Base-by-base conservation (phyloP, 2,888 invertebrate genomes). In the Lathronympha strigana region DNA sequence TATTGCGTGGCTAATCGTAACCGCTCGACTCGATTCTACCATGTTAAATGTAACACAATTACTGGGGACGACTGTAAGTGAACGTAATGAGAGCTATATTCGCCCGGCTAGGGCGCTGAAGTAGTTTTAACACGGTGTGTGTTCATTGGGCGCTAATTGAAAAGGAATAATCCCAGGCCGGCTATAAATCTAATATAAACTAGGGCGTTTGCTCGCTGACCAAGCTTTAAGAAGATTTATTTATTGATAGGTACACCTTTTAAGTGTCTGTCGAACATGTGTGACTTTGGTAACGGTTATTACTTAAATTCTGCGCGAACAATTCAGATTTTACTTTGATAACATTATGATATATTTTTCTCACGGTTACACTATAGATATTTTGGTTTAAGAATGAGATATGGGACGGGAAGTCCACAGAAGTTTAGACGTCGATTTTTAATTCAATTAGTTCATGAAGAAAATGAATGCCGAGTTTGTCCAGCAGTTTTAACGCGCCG, bases 91-190 rank as follows among this genome's bases (percentile, higher is more conserved):
- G 43, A 19, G 43, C 31, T 31, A 43, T 45, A 31, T 40, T 57
- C 19, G 57, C 31, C 1, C 17, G 55, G 8, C 17, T 13, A 9
- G 19, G 43, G n/a, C n/a, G n/a, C 21, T 53, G 4, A 21, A 40
- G 54, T 25, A 54, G 25, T 54, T 54, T 51, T 25, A 54, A 36
- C 25, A 38, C 38, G 43, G 17, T 57, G 25, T 81, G 76, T 81
- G 81, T 80, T 82, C 85, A 90, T 88, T 81, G 87, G 83, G 78
- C 76, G 79, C 82, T 90, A 91, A 92, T 91, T 90, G 92, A 88
- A 91, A 89, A 84, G 81, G 85, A 87, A 89, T 86, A 85, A 84
- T 82, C 79, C 82, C 81, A 63, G 60, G 80, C 82, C 83, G 80
- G 81, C 81, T 74, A 90, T 91, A 89, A 90, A 90, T 91, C 86